Conservation (phyloP, 2,888 invertebrate species). For the Tinea pellionella region DNA sequence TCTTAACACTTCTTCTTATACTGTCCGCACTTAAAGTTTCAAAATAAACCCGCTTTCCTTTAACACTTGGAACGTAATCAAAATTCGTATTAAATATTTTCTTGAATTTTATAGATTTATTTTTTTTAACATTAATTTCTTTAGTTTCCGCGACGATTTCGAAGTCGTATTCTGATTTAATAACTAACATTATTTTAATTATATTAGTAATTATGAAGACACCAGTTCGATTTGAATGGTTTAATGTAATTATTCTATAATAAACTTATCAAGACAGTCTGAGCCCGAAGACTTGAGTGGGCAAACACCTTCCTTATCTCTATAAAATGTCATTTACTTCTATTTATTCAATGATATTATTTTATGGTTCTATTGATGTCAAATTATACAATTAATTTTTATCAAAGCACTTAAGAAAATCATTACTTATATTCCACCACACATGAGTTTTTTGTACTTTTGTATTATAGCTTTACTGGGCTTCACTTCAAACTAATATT, state of each 20-base stretch:
- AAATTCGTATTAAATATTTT: slow-evolving; percentile 32
- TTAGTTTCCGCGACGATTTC: neutral
- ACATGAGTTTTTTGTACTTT: too few species aligned
- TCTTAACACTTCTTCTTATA: slow-evolving; percentile 46
- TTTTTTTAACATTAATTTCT: neutral
- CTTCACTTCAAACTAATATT: too few species aligned
- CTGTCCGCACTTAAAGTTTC: slow-evolving; percentile 44
- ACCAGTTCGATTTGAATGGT: neutral
- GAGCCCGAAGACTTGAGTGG: slow-evolving; percentile 20
- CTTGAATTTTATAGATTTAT: slow-evolving; percentile 25
- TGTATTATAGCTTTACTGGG: too few species aligned
- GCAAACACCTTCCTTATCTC: slow-evolving; percentile 54
- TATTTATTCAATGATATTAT: slow-evolving; percentile 17
- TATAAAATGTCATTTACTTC: slow-evolving; percentile 41
- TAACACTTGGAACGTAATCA: neutral
- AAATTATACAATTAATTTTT: neutral
- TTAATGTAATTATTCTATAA: neutral
- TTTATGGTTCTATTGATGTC: neutral
- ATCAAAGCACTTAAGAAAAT: too few species aligned
- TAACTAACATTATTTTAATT: slow-evolving; percentile 5
- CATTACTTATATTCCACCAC: too few species aligned
- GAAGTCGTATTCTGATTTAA: slow-evolving; percentile 2
- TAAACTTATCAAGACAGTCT: neutral
- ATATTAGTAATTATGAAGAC: neutral
- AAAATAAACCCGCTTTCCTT: slow-evolving; percentile 30